Conservation (phyloP, 2,888 invertebrate species). For the Marronus borbonicus region DNA sequence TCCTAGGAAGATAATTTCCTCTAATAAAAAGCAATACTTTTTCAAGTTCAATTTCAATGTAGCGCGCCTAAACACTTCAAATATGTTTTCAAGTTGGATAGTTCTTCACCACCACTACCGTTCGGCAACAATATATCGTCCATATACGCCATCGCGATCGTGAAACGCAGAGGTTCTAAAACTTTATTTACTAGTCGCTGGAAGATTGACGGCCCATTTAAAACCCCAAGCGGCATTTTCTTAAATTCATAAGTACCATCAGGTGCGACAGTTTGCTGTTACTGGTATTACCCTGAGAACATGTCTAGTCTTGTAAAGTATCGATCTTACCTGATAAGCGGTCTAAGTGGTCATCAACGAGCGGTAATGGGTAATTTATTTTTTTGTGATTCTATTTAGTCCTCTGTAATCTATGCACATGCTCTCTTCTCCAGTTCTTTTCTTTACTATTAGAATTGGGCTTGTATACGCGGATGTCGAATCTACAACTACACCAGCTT, state of each 20-base stretch:
- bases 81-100: background rate
- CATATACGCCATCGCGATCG: conserved; percentile 27
- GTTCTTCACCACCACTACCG: conserved; percentile 7
- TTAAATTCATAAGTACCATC: conserved; percentile 62
- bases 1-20: conserved; percentile 44
- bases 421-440: conserved; percentile 57
- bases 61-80: background rate
- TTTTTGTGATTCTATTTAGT: conserved; percentile 61
- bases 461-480: conserved; percentile 58
- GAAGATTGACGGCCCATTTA: conserved; percentile 57
- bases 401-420: conserved; percentile 60
- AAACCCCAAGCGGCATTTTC: conserved; percentile 62
- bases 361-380: conserved; percentile 61
- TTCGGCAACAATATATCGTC: conserved; percentile 49
- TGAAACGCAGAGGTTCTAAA: conserved; percentile 10
- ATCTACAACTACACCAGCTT: conserved; percentile 42
- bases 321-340: conserved; percentile 55
- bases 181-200: conserved; percentile 56
- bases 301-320: conserved; percentile 62
- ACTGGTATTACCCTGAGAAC: conserved; percentile 61
- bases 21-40: background rate
- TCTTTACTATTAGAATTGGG: conserved; percentile 56
- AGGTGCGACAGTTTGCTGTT: conserved; percentile 58
- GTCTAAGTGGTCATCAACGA: conserved; percentile 61
- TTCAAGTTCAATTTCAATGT: conserved; percentile 1